phyloP scores from a whole-genome alignment of 2,113 vertebrate species.

The Gymnorhina tibicen region DNA sequence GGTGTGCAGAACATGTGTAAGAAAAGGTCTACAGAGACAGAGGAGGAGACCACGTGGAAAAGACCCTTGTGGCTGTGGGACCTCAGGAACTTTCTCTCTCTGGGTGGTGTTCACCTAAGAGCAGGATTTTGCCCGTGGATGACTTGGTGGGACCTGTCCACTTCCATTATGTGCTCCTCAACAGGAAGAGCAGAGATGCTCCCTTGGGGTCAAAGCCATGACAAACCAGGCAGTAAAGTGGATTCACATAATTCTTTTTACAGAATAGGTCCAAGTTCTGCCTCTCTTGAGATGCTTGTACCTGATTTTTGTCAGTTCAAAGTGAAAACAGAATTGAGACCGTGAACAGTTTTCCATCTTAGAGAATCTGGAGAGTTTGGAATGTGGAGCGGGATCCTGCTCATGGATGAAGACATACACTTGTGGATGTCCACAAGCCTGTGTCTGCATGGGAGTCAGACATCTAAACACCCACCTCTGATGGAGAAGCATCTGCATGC shows the following conservation, averaged over 20 bases:
- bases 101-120: neutral
- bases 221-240: neutral
- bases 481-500: neutral
- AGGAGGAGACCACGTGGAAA: neutral
- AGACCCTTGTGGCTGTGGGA: neutral
- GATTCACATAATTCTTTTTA: neutral
- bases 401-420: neutral
- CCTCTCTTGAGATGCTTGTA: neutral
- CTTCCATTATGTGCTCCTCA: neutral
- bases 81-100: neutral
- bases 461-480: neutral
- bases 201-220: neutral
- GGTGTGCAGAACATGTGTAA: neutral
- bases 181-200: neutral
- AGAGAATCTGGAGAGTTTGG: neutral
- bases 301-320: neutral
- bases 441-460: neutral
- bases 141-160: neutral
- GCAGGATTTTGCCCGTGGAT: neutral
- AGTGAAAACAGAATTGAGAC: neutral
- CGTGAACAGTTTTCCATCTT: neutral
- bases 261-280: neutral
- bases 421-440: neutral
- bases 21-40: neutral
- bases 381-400: neutral